A percentile compares a stretch with the other conserved stretches of the same genome.
Evolutionary conservation across 2,888 invertebrate species (phyloP).

Genomic region (Calliphora vomitoria): DNA sequence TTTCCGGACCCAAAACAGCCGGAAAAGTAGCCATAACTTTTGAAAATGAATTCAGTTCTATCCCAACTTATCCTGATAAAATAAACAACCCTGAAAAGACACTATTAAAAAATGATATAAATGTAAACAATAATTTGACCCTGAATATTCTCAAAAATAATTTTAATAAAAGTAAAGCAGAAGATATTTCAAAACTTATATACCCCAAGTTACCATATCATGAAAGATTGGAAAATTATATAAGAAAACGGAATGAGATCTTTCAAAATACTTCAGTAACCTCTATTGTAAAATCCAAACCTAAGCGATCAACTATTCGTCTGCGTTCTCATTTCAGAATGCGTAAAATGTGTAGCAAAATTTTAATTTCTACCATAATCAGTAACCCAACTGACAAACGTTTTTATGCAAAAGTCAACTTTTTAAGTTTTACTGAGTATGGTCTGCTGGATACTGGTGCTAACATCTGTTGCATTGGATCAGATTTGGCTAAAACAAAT

Average conservation of each 20-base stretch:
- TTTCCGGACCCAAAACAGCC: not conserved
- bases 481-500: not conserved
- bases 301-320: not conserved
- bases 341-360: not conserved
- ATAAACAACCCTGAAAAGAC: too few relatives aligned
- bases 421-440: not conserved
- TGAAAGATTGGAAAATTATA: not conserved
- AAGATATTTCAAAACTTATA: too few relatives aligned
- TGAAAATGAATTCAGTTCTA: too few relatives aligned
- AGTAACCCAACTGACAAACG: not conserved
- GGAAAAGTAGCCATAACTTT: not conserved
- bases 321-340: not conserved
- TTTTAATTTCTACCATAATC: not conserved
- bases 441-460: not conserved
- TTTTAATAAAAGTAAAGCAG: too few relatives aligned
- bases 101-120: too few relatives aligned
- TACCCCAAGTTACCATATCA: not conserved
- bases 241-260: not conserved
- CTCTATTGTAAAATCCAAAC: not conserved
- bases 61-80: too few relatives aligned
- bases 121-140: too few relatives aligned
- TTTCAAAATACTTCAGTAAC: not conserved
- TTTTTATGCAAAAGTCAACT: not conserved
- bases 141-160: too few relatives aligned
- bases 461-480: constrained; percentile 1